Conservation (phyloP, 1,140 invertebrate genomes). For the Octopus sinensis region DNA sequence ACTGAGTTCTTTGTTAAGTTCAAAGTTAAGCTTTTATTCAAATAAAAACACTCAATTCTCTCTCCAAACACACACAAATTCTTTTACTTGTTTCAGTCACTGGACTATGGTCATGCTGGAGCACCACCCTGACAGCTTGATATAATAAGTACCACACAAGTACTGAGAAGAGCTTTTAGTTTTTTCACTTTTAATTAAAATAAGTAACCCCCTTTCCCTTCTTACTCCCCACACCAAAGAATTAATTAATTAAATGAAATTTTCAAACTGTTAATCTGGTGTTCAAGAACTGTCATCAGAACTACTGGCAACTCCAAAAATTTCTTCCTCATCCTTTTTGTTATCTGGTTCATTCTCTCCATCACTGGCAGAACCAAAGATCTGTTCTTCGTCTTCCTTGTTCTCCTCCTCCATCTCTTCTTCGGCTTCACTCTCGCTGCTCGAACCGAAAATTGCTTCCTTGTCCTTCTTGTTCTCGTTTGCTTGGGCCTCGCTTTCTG, state of each 20-base stretch:
- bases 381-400: conserved; percentile 57
- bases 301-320: conserved; percentile 56
- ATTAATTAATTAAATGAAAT: neutral
- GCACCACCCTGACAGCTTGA: neutral
- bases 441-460: conserved; percentile 58
- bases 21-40: no score
- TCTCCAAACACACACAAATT: no score
- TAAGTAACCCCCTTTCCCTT: neutral
- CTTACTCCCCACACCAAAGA: neutral
- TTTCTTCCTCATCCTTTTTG: conserved; percentile 57
- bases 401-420: conserved; percentile 26
- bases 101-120: neutral
- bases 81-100: no score
- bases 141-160: neutral
- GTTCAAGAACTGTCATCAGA: conserved; percentile 38
- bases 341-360: conserved; percentile 19
- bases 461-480: conserved; percentile 42
- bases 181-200: neutral
- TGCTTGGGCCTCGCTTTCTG: conserved; percentile 34
- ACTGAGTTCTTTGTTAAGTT: no score
- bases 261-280: neutral
- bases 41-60: no score
- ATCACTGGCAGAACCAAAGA: conserved; percentile 56
- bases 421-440: conserved; percentile 35
- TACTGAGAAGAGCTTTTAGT: neutral